Evolutionary conservation across 1,140 invertebrate species (phyloP), one percentile per base, ranked within the genome.

Genomic region (Aphelenchoides avenae): DNA sequence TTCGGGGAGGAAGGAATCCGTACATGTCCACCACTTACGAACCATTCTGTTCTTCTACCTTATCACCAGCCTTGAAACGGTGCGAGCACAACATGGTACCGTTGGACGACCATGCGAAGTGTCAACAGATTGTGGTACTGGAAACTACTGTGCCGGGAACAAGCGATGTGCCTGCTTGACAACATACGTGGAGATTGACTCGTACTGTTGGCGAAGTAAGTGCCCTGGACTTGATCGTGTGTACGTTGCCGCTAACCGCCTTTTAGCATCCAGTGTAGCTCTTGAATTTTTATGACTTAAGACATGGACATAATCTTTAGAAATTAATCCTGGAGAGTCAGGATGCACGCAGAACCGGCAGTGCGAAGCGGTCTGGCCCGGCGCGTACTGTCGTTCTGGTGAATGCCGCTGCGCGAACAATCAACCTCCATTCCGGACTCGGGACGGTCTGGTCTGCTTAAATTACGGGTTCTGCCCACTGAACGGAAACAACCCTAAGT

Each of bases 401-500:
- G 72, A 75, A 42, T 75, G 72, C 44, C 68, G 72, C 29, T 75
- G 72, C 49, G 72, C 72, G 24, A 75, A 75, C 56, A 75, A 75
- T 58, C 72, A 75, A 50, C 72, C 72, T 31, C 72, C 72, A 26
- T 75, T 75, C 57, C 53, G 72, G 1, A 75, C 72, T 7, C 48
- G 72, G 24, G 74, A 75, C 33, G 72, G 71, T 3, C 49, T 73
- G 1, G 72, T 75, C 7, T 75, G 72, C 33, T 57, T 75, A n/a
- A 75, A 75, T 44, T 75, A 75, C 50, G 72, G 72, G 24, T 75
- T 75, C 60, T 75, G 72, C 41, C 72, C 72, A 0, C 43, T 75
- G 20, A 75, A 75, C 49, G 72, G 72, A 33, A 75, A 75, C 49
- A 75, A 75, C 53, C 72, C 72, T 9, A 75, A 75, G 34, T 75